Conservation (phyloP, 2,888 invertebrate species). For the Melanchra persicariae region DNA sequence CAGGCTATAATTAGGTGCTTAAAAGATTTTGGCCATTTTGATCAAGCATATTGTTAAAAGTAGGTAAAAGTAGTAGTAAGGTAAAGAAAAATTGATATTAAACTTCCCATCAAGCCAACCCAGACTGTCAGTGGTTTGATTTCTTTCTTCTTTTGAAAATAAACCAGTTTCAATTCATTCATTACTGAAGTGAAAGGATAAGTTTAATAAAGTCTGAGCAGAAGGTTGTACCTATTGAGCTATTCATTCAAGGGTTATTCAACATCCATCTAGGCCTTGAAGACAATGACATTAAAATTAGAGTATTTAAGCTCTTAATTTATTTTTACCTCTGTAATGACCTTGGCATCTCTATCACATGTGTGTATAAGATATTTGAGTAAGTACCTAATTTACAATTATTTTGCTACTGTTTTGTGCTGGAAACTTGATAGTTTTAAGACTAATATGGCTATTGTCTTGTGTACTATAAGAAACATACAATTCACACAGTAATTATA, state of each 20-base stretch:
- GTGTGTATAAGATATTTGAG: slow-evolving; percentile 1
- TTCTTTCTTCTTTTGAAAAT: neutral
- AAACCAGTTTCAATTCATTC: neutral
- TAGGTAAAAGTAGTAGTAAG: neutral
- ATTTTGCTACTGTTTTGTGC: neutral
- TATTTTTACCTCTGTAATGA: slow-evolving; percentile 10
- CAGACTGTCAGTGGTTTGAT: neutral
- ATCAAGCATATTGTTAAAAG: no score
- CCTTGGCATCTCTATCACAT: neutral
- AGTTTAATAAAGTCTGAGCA: neutral
- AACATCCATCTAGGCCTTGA: no score
- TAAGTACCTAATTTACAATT: neutral
- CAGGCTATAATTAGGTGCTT: no score
- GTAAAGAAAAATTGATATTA: no score
- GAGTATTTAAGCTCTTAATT: neutral
- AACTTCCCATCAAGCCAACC: neutral
- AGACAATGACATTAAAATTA: slow-evolving; percentile 1
- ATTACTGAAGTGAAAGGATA: neutral
- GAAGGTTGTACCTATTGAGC: neutral
- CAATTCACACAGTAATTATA: no score
- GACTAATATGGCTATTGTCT: neutral
- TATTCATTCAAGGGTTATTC: neutral
- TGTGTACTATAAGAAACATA: neutral
- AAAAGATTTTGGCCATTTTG: no score
- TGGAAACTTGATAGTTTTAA: neutral